Evolutionary conservation across 2,888 invertebrate species (phyloP).

Genomic region (Ashinkailepas kermadecensis): DNA sequence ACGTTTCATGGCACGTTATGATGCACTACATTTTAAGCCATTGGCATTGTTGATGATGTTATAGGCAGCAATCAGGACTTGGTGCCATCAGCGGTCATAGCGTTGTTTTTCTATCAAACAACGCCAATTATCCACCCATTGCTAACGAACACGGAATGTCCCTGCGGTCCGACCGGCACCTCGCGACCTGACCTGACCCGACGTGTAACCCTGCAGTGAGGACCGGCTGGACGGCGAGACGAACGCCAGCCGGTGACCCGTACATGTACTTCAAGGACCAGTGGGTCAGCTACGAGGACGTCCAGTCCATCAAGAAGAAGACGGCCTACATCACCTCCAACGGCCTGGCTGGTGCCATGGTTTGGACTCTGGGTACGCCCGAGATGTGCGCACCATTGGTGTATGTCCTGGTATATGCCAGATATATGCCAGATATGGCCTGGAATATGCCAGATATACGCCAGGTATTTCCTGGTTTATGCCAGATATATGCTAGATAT

Average conservation of each 20-base stretch:
- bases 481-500: no score
- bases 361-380: conserved; percentile 62
- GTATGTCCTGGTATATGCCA: no score
- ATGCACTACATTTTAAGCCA: no score
- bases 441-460: no score
- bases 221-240: conserved; percentile 34
- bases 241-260: conserved; percentile 53
- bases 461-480: no score
- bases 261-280: conserved; percentile 67
- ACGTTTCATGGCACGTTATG: no score
- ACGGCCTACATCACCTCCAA: conserved; percentile 59
- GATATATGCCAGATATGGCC: no score
- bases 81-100: conserved; percentile 25
- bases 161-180: no score
- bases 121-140: no score
- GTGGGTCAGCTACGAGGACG: conserved; percentile 90
- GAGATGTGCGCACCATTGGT: not conserved
- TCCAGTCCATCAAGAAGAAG: conserved; percentile 44
- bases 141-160: no score
- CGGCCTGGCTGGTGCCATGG: conserved; percentile 71
- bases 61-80: conserved; percentile 29
- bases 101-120: no score
- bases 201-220: conserved; percentile 27
- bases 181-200: no score
- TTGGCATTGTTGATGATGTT: not conserved